Conservation (phyloP, 1,140 invertebrate species). For the Carposina sasakii region DNA sequence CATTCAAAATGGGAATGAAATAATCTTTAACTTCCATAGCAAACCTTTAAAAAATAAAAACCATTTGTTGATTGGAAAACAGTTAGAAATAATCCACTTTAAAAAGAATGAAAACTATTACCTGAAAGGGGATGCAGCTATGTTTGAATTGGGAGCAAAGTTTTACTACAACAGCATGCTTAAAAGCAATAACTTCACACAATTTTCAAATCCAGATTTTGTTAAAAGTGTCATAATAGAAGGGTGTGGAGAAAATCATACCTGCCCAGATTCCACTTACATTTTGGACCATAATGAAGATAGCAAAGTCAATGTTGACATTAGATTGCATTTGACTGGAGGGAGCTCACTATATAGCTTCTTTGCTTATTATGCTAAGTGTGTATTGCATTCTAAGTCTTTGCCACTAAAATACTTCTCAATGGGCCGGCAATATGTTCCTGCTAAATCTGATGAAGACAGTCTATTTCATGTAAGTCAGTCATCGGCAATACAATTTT, state of each 20-base stretch:
- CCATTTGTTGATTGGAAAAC: slow-evolving; percentile 75
- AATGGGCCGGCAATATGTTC: slow-evolving; percentile 76
- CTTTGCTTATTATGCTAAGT: slow-evolving; percentile 77
- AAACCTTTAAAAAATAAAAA: slow-evolving; percentile 41
- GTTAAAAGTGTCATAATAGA: slow-evolving; percentile 78
- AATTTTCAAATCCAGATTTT: slow-evolving; percentile 80
- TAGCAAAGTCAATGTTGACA: slow-evolving; percentile 60
- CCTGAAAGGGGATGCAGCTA: slow-evolving; percentile 75
- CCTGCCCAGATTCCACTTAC: slow-evolving; percentile 70
- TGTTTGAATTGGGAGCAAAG: slow-evolving; percentile 77
- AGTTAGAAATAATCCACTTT: slow-evolving; percentile 73
- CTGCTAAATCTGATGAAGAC: slow-evolving; percentile 44
- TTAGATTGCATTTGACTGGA: slow-evolving; percentile 77
- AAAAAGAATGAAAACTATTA: slow-evolving; percentile 75
- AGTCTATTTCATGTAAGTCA: slow-evolving; percentile 78
- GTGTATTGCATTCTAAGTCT: slow-evolving; percentile 66
- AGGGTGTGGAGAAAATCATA: slow-evolving; percentile 76
- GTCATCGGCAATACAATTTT: slow-evolving; percentile 74
- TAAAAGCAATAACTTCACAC: slow-evolving; percentile 62
- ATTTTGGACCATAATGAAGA: slow-evolving; percentile 72
- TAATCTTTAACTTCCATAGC: slow-evolving; percentile 65
- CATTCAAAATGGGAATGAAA: slow-evolving; percentile 68
- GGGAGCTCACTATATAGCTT: slow-evolving; percentile 76
- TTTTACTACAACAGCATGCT: slow-evolving; percentile 71
- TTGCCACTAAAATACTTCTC: slow-evolving; percentile 77